Conservation (phyloP, 1,140 invertebrate species). For the Propsilocerus akamusi region DNA sequence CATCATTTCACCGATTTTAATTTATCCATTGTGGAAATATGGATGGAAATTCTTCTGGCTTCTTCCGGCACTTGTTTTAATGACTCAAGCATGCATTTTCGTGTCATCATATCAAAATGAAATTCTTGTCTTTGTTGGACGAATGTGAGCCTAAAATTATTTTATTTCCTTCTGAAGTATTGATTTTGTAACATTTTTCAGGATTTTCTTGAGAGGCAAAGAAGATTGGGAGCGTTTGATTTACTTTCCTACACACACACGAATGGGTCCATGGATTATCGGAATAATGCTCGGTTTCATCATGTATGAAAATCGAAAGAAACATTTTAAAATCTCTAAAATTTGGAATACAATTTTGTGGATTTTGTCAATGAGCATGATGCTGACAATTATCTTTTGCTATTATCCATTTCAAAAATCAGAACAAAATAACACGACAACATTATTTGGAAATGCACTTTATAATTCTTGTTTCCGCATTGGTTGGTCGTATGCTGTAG, state of each 20-base stretch:
- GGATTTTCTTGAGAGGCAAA: too few species aligned
- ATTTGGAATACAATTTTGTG: neutral
- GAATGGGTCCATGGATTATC: slow-evolving; percentile 14
- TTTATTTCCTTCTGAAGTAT: too few species aligned
- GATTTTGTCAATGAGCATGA: neutral
- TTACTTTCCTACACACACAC: slow-evolving; percentile 13
- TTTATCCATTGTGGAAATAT: neutral
- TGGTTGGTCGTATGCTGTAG: slow-evolving; percentile 26
- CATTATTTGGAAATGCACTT: slow-evolving; percentile 21
- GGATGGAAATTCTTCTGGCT: neutral
- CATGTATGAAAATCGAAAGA: slow-evolving; percentile 1
- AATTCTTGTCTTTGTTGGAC: neutral
- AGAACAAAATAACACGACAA: neutral
- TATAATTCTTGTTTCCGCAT: slow-evolving; percentile 30
- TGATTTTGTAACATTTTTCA: too few species aligned
- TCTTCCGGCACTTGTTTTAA: neutral
- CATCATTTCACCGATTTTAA: neutral
- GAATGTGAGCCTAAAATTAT: neutral
- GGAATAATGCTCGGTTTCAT: slow-evolving; percentile 16
- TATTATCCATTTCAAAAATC: neutral
- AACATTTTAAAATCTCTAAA: neutral
- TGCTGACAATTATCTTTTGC: neutral
- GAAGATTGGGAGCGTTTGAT: neutral
- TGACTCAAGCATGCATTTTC: neutral
- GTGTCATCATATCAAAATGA: neutral